Evolutionary conservation across 2,113 vertebrate species (phyloP), one percentile per base, ranked within the genome.

Genomic region (Upupa epops): DNA sequence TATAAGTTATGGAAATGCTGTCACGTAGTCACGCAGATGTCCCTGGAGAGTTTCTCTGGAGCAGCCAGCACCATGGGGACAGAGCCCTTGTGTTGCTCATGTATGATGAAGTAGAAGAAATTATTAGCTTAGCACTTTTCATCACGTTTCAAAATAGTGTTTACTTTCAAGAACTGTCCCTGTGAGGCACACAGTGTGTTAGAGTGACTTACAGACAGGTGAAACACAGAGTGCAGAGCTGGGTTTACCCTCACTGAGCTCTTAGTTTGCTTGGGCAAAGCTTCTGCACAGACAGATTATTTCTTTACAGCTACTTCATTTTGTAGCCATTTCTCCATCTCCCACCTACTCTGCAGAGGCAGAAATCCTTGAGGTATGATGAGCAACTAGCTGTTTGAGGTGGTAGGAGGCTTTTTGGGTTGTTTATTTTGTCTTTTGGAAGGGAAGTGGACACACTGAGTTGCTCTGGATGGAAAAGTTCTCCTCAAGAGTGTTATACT

Each of bases 351-450:
- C 49, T 25, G 10, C 21, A 25, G 11, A 25, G 36, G n/a, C 15
- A 58, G 17, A 72, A 81, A 20, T 64, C 13, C 48, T 32, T 25
- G 63, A 14, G 25, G 28, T 46, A 13, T 12, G 37, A 25, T n/a
- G 48, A 37, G 3, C n/a, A 48, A 8, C 29, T 31, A 36, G 17
- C 24, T 93, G 31, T 63, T 63, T 37, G 49, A 32, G 13, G 6
- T 17, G 17, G 4, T 34, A 29, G 5, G 0, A 0, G 13, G 37
- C 51, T 13, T 17, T 25, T 7, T 8, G 40, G 40, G 40, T 42
- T 42, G 40, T 42, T 42, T 42, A 42, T 31, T 73, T 52, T 40
- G 5, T 3, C 11, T 26, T 86, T 63, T 26, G 11, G 8, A 32
- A 25, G 8, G 3, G 4, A 5, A 56, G 25, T 9, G 14, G 1